Evolutionary conservation across 2,888 invertebrate species (phyloP).

Genomic region (Melanargia galathea): DNA sequence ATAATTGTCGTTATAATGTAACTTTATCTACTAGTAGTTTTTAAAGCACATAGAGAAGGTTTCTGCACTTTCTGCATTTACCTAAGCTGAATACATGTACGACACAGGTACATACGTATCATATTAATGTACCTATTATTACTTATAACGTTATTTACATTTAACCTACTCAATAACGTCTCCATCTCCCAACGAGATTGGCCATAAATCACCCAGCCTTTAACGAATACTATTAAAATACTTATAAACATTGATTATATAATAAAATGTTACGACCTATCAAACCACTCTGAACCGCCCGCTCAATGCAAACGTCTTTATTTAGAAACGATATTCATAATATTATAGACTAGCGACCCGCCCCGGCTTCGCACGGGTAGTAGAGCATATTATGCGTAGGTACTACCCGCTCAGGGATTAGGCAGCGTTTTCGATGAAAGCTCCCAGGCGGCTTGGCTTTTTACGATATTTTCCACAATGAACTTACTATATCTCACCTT

Average conservation of each 20-base stretch:
- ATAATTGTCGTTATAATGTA: too few species aligned
- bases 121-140: neutral
- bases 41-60: too few species aligned
- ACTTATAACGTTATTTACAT: neutral
- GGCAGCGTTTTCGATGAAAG: too few species aligned
- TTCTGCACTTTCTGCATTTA: neutral
- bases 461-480: too few species aligned
- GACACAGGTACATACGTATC: neutral
- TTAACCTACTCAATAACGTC: neutral
- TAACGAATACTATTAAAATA: slow-evolving; percentile 36
- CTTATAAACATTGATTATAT: slow-evolving; percentile 35
- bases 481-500: too few species aligned
- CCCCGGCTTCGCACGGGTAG: too few species aligned
- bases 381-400: too few species aligned
- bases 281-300: slow-evolving; percentile 35
- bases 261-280: slow-evolving; percentile 40
- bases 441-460: too few species aligned
- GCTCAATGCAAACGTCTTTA: slow-evolving; percentile 34
- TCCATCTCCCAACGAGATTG: slow-evolving; percentile 31
- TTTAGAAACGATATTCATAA: slow-evolving; percentile 32
- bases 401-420: too few species aligned
- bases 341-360: too few species aligned
- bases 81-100: too few species aligned
- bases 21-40: too few species aligned
- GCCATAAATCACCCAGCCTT: slow-evolving; percentile 39